Conservation (phyloP, 2,888 invertebrate genomes). For the Onchidella celtica region DNA sequence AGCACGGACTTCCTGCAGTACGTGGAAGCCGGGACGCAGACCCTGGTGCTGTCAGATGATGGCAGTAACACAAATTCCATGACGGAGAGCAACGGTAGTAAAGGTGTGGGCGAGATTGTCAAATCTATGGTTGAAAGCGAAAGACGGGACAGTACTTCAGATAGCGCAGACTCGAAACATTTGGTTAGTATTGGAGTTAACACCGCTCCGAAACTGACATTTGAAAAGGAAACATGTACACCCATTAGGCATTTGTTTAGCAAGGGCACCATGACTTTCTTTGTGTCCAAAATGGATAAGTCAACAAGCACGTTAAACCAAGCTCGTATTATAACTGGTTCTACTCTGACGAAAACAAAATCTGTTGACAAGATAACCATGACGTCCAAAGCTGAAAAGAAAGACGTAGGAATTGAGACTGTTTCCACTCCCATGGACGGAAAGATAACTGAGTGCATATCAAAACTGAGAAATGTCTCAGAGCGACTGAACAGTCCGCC, state of each 20-base stretch:
- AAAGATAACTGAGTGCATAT: conserved; percentile 77
- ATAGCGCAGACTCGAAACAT: conserved; percentile 29
- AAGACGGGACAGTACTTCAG: neutral
- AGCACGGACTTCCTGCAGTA: conserved; percentile 58
- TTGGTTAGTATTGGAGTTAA: conserved; percentile 68
- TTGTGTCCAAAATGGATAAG: conserved; percentile 69
- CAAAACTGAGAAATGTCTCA: conserved; percentile 75
- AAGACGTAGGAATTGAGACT: conserved; percentile 65
- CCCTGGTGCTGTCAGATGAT: conserved; percentile 6
- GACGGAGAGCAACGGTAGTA: conserved; percentile 25
- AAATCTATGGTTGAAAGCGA: conserved; percentile 35
- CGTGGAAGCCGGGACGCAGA: conserved; percentile 67
- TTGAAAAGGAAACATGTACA: conserved; percentile 73
- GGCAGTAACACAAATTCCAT: neutral
- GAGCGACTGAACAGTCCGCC: conserved; percentile 75
- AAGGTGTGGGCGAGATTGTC: conserved; percentile 35
- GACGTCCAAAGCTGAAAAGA: conserved; percentile 55
- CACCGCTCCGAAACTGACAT: conserved; percentile 67
- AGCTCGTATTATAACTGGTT: conserved; percentile 24
- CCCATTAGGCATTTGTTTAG: conserved; percentile 65
- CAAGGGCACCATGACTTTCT: conserved; percentile 70
- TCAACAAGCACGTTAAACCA: conserved; percentile 65
- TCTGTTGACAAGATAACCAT: conserved; percentile 58
- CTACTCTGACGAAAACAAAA: conserved; percentile 4
- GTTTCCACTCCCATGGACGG: conserved; percentile 66